Base-by-base conservation (phyloP, 2,113 vertebrate species). In the Psophia crepitans region DNA sequence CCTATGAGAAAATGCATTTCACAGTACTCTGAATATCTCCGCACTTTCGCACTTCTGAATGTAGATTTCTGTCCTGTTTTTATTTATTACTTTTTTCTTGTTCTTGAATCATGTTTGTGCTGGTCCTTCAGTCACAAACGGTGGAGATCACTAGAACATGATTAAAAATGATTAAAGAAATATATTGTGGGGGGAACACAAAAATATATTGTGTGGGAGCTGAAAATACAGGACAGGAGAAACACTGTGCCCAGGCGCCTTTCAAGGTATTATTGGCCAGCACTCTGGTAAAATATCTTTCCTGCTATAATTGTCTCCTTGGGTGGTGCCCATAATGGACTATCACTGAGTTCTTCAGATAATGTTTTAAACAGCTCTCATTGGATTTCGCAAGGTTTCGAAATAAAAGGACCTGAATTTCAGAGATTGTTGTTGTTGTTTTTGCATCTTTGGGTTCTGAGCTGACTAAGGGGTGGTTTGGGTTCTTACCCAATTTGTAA, bases 131-230 rank as follows among this genome's bases (percentile, higher is more conserved):
- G 26, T 89, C 74, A 32, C 41, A 65, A 87, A 16, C 71, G 21
- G 88, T 63, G 68, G 46, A 28, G 27, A 80, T 95, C n/a, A 49
- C 88, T 60, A 53, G 60, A 75, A 51, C 30, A 66, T 49, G 78
- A 82, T 71, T 95, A 84, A 96, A 95, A 95, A 92, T 93, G 20
- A 92, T 93, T 92, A 96, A 90, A 84, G 87, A 91, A 96, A 97
- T 39, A 78, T 68, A 79, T 7, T 60, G 39, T 56, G 19, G 75
- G 43, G 14, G 8, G 14, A 23, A 43, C n/a, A 87, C 75, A 89
- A 83, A 87, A 89, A 97, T n/a, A n/a, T n/a, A n/a, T n/a, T n/a
- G n/a, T n/a, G n/a, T n/a, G n/a, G n/a, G n/a, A n/a, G n/a, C n/a
- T n/a, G 84, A 75, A 92, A 93, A 90, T 82, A 87, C 4, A 79